A percentile compares a stretch with the other conserved stretches of the same genome.
Evolutionary conservation across 2,113 vertebrate genomes (phyloP).

Genomic region (Camelus dromedarius): DNA sequence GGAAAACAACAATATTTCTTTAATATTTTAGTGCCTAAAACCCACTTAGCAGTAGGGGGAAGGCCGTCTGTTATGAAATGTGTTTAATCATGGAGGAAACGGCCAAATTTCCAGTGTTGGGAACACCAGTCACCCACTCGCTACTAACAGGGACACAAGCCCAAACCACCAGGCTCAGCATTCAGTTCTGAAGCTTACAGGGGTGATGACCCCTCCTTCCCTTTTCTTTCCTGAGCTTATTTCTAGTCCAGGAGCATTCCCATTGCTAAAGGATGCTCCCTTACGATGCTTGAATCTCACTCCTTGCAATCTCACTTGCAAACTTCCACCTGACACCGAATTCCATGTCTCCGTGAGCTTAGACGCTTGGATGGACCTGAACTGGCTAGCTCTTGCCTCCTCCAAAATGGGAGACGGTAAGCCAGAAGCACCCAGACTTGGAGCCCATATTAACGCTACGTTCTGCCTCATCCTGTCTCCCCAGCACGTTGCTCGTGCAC

Average conservation of each 20-base stretch:
- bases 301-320: not conserved
- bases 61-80: slow-evolving; percentile 79
- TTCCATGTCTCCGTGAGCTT: not conserved
- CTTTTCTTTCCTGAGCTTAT: not conserved
- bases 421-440: not conserved
- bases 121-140: not conserved
- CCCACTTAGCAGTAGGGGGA: slow-evolving; percentile 85
- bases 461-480: not conserved
- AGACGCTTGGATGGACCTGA: not conserved
- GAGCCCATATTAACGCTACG: not conserved
- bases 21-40: slow-evolving; percentile 88
- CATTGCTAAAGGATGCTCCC: not conserved
- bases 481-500: not conserved
- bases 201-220: fast-evolving
- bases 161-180: not conserved
- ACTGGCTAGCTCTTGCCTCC: not conserved
- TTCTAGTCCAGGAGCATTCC: not conserved
- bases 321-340: not conserved
- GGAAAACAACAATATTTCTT: slow-evolving; percentile 78
- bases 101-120: slow-evolving; percentile 54
- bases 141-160: not conserved
- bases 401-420: not conserved
- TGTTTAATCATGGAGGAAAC: slow-evolving; percentile 70
- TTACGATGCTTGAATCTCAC: fast-evolving
- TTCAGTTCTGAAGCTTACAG: not conserved